These are phyloP conservation scores for Calephelis virginiensis DNA, from an alignment of 1,140 invertebrate genomes.

Conservation along the genomic window DNA sequence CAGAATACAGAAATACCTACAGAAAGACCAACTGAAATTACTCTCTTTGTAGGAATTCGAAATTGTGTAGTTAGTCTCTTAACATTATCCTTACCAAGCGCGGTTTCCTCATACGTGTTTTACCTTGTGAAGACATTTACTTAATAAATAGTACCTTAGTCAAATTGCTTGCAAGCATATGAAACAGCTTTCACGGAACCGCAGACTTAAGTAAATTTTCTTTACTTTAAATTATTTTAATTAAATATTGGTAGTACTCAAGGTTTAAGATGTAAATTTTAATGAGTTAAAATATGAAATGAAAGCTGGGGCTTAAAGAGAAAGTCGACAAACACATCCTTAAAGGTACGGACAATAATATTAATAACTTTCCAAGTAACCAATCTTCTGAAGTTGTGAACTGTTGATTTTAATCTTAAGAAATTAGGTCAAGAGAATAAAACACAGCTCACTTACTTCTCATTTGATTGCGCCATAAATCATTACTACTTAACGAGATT, in stretches of 20 bases:
- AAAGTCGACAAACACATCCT: slow-evolving; percentile 23
- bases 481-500: neutral
- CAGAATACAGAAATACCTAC: neutral
- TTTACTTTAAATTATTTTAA: slow-evolving; percentile 14
- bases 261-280: slow-evolving; percentile 10
- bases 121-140: slow-evolving; percentile 4
- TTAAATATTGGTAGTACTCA: slow-evolving; percentile 11
- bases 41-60: neutral
- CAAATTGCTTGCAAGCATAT: slow-evolving; percentile 5
- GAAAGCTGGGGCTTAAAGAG: slow-evolving; percentile 9
- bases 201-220: slow-evolving; percentile 14
- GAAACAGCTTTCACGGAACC: slow-evolving; percentile 11
- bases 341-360: slow-evolving; percentile 11
- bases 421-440: slow-evolving; percentile 5
- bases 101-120: slow-evolving; percentile 4
- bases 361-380: slow-evolving; percentile 22
- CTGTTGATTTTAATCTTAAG: slow-evolving; percentile 7
- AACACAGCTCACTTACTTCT: slow-evolving; percentile 4
- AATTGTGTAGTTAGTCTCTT: slow-evolving; percentile 6
- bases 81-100: slow-evolving; percentile 10
- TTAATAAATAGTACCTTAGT: slow-evolving; percentile 5
- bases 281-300: slow-evolving; percentile 14
- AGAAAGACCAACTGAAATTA: slow-evolving; percentile 7
- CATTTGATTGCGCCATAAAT: neutral
- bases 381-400: slow-evolving; percentile 17